These are phyloP conservation scores for Coronaproctus castanopsis DNA, from an alignment of 2,888 invertebrate species.

Conservation along the genomic window DNA sequence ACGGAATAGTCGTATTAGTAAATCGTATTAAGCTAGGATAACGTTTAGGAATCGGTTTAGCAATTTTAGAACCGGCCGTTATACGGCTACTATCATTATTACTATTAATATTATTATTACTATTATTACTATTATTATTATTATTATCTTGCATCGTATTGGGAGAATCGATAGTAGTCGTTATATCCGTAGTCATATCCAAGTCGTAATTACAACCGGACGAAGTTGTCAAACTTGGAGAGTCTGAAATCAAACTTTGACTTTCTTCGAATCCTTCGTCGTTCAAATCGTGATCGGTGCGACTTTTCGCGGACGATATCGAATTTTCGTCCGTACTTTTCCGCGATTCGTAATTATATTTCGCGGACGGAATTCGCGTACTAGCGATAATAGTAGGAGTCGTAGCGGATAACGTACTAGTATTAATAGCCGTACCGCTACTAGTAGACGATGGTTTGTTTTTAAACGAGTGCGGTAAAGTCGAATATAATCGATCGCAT, in stretches of 20 bases:
- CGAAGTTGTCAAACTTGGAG: conserved; percentile 64
- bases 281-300: conserved; percentile 47
- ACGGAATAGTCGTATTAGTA: not conserved
- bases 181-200: conserved; percentile 28
- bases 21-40: not conserved
- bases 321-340: conserved; percentile 27
- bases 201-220: conserved; percentile 46
- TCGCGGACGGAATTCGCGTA: too few species aligned
- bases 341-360: not conserved
- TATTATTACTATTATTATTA: too few species aligned
- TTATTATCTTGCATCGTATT: too few species aligned
- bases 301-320: conserved; percentile 25
- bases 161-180: not conserved
- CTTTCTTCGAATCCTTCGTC: conserved; percentile 85
- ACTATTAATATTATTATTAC: conserved; percentile 32
- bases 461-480: conserved; percentile 9
- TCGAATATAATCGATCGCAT: conserved; percentile 7
- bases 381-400: conserved; percentile 24
- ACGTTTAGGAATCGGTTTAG: not conserved
- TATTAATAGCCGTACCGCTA: not conserved
- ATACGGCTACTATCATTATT: conserved; percentile 22
- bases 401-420: not conserved
- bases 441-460: too few species aligned
- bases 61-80: not conserved
- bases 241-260: conserved; percentile 68